Evolutionary conservation across 2,797 vertebrate genomes (phyloP), one percentile per base, ranked within the genome.

Genomic region (Oreonectes daqikongensis): DNA sequence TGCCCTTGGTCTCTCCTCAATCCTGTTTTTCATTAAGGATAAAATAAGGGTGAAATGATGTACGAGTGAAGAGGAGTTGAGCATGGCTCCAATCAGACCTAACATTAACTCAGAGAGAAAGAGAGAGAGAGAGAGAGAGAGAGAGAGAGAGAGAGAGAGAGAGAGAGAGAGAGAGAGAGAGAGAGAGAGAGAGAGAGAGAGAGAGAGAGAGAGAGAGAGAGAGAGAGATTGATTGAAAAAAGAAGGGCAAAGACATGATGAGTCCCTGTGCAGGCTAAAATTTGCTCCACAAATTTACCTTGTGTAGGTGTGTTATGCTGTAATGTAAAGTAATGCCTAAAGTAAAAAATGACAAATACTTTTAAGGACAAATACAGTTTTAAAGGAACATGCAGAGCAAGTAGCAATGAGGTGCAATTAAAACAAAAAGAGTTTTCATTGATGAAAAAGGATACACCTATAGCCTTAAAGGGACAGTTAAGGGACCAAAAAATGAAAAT

Each of bases 31-130:
- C 61, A 59, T 72, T 44, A 53, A 30, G 26, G 35, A 53, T 72
- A 44, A 77, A 77, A 77, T 46, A 84, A 67, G 48, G 48, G 75
- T 20, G 61, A 60, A 75, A 52, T 60, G 57, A 75, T 46, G 63
- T 67, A 75, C 55, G 38, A 75, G 50, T 66, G 18, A 17, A 72
- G 74, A 68, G 50, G 17, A 42, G 35, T 85, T 85, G 30, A 85
- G 69, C 73, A 35, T 46, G 57, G 78, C 59, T 74, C 40, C 66
- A 53, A 44, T 85, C 81, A 77, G n/a, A 38, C 66, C 44, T 79
- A 20, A 55, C 60, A 78, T 78, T 72, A 46, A 35, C 63, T 48
- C 53, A 18, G 59, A 72, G 61, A 74, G 46, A 64, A n/a, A 11
- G 44, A 24, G 38, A 44, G 69, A 5, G 6, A 1, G 2, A n/a